phyloP scores from a whole-genome alignment of 2,888 invertebrate species.

The Creontiades dilutus region DNA sequence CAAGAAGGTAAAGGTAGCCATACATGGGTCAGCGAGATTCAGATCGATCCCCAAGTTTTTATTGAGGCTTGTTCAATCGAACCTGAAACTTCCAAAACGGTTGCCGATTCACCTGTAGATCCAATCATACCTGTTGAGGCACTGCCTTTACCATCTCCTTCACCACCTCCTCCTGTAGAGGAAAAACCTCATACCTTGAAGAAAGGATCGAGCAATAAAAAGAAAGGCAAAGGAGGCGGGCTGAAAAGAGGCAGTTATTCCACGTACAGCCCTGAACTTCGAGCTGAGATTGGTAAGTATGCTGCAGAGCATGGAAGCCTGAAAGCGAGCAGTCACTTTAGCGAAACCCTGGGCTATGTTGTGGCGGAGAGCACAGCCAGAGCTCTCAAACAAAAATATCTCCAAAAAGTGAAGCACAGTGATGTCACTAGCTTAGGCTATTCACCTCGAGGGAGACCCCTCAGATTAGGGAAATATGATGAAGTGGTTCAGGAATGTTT shows the following conservation, averaged over 20 bases:
- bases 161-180: neutral
- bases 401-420: constrained; percentile 73
- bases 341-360: constrained; percentile 74
- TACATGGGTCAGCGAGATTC: constrained; percentile 11
- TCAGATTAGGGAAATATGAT: constrained; percentile 75
- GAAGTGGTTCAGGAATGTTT: constrained; percentile 75
- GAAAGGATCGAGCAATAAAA: constrained; percentile 38
- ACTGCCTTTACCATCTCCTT: neutral
- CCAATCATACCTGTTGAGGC: neutral
- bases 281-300: constrained; percentile 75
- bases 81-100: neutral
- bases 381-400: constrained; percentile 74
- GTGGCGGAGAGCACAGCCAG: constrained; percentile 75
- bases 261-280: constrained; percentile 75
- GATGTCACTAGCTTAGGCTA: constrained; percentile 75
- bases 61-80: constrained; percentile 40
- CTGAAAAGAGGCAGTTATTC: constrained; percentile 74
- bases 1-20: constrained; percentile 37
- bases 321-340: constrained; percentile 74
- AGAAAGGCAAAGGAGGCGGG: constrained; percentile 69
- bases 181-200: neutral
- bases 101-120: neutral
- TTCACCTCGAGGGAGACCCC: constrained; percentile 74
- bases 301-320: constrained; percentile 75
- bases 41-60: constrained; percentile 44